Percentiles rank a stretch among this genome's conserved stretches.
Evolutionary conservation across 2,888 invertebrate species (phyloP).

Genomic region (Cremastobaeus sp.): DNA sequence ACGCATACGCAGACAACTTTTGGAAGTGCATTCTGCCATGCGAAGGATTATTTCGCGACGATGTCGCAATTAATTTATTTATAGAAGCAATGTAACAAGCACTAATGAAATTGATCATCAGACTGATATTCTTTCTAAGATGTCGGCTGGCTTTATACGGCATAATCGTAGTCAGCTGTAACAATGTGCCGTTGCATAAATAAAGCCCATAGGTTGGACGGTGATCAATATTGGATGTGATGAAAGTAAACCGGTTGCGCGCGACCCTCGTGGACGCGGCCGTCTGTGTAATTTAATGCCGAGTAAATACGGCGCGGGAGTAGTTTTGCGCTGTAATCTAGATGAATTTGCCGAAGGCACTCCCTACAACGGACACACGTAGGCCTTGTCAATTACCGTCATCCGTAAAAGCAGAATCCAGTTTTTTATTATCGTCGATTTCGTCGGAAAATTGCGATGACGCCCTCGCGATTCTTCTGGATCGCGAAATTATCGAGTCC

Average conservation of each 20-base stretch:
- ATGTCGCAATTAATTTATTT: no score
- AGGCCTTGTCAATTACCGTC: constrained; percentile 62
- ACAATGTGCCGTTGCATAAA: constrained; percentile 71
- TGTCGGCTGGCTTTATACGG: constrained; percentile 48
- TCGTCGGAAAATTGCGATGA: no score
- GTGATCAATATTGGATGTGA: constrained; percentile 76
- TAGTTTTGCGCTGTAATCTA: constrained; percentile 72
- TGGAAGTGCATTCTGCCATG: no score
- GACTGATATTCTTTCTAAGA: constrained; percentile 30
- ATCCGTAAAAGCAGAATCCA: constrained; percentile 46
- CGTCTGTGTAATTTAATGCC: constrained; percentile 76
- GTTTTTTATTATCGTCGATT: constrained; percentile 19
- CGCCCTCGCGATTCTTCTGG: no score
- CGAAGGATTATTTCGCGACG: no score
- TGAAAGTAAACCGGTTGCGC: constrained; percentile 74
- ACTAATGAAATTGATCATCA: constrained; percentile 9
- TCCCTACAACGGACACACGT: constrained; percentile 59
- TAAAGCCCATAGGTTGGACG: constrained; percentile 67
- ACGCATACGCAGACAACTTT: no score
- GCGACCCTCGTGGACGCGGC: constrained; percentile 68
- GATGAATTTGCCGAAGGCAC: constrained; percentile 73
- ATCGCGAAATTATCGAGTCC: background rate
- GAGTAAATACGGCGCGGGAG: constrained; percentile 72
- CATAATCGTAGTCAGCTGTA: constrained; percentile 63
- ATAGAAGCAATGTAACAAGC: no score